Percentiles rank a stretch among this genome's conserved stretches.
These are phyloP conservation scores for Myocastor coypus DNA, from an alignment of 2,113 vertebrate species.

Conservation along the genomic window DNA sequence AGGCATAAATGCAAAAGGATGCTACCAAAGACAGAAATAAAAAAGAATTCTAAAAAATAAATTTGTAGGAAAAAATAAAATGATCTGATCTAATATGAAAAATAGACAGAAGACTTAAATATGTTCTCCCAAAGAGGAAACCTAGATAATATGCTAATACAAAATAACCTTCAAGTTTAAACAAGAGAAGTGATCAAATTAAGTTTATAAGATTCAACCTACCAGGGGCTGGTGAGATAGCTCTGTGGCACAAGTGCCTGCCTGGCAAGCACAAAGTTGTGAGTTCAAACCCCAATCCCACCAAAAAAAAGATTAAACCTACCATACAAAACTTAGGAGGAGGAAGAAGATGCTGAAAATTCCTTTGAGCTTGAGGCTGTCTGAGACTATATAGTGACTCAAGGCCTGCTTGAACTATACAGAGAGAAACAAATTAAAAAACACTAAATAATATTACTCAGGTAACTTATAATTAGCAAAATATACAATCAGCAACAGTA, in stretches of 20 bases:
- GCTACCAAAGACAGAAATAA: not conserved
- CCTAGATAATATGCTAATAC: not conserved
- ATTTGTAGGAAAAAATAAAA: not conserved
- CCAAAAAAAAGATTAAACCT: no score
- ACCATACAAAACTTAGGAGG: not conserved
- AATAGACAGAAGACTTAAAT: not conserved
- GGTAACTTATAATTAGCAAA: not conserved
- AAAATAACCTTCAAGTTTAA: conserved; percentile 13
- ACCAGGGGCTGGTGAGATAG: no score
- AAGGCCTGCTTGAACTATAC: not conserved
- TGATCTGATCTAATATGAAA: not conserved
- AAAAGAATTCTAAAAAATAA: not conserved
- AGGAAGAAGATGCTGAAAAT: not conserved
- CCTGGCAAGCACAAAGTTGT: no score
- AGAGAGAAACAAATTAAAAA: not conserved
- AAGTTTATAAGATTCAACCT: not conserved
- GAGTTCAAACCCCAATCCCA: no score
- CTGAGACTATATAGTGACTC: no score
- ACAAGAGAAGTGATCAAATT: conserved; percentile 3
- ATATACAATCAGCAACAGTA: not conserved
- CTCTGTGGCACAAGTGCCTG: no score
- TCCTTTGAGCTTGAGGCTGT: not conserved
- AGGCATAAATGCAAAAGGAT: not conserved
- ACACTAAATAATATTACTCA: not conserved
- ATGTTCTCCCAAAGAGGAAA: conserved; percentile 44